phyloP scores from a whole-genome alignment of 2,113 vertebrate genomes.

The Glaucomys volans region DNA sequence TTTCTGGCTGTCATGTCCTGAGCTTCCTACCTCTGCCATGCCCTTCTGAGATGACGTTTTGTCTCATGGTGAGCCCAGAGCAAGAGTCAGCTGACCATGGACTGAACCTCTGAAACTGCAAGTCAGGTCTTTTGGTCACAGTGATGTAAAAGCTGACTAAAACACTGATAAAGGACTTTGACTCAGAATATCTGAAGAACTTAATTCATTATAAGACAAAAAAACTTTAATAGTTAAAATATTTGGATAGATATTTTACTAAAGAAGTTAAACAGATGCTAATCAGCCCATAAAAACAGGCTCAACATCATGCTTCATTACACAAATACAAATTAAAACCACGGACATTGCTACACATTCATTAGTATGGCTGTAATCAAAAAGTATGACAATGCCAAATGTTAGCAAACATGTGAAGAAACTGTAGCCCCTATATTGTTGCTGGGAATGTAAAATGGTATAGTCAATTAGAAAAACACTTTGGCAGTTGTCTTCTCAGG shows the following conservation, averaged over 20 bases:
- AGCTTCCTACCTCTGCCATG: too few species aligned
- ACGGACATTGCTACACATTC: neutral
- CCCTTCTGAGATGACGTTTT: too few species aligned
- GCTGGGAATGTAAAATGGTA: neutral
- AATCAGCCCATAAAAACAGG: neutral
- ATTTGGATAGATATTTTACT: slow-evolving; percentile 5
- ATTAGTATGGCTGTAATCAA: neutral
- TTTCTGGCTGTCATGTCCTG: too few species aligned
- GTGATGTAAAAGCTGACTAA: too few species aligned
- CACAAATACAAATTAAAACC: neutral
- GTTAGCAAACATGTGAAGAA: neutral
- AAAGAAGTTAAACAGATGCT: neutral
- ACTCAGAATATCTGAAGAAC: slow-evolving; percentile 20
- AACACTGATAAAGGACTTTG: neutral
- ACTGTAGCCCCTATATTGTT: neutral
- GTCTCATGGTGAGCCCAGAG: too few species aligned
- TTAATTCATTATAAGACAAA: slow-evolving; percentile 22
- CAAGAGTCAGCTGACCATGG: too few species aligned
- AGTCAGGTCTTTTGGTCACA: too few species aligned
- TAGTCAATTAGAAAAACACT: neutral
- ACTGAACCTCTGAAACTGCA: too few species aligned
- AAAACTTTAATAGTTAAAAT: slow-evolving; percentile 16
- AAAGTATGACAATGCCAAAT: neutral
- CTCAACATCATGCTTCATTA: neutral
- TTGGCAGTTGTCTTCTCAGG: neutral